These are phyloP conservation scores for Porites lobata DNA, from an alignment of 92 coral and sea anemone species.

Conservation along the genomic window DNA sequence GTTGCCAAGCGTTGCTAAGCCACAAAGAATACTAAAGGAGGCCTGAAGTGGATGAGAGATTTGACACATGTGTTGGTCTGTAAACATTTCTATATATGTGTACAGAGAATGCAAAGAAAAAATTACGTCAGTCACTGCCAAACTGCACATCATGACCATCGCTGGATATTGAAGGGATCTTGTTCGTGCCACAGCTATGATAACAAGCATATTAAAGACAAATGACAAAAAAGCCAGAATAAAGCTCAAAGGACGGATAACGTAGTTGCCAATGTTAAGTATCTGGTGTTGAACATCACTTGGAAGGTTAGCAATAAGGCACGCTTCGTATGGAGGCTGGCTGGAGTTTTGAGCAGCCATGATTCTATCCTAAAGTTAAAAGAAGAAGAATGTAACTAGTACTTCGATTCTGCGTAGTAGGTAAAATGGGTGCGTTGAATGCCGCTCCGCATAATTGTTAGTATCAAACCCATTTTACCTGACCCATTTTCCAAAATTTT, in stretches of 20 bases:
- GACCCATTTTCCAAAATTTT: too few relatives aligned
- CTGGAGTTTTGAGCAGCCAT: too few relatives aligned
- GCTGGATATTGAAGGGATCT: neutral
- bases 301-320: too few relatives aligned
- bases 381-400: too few relatives aligned
- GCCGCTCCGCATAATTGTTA: too few relatives aligned
- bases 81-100: neutral
- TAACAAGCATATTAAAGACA: neutral
- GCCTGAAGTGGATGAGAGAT: neutral
- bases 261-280: neutral
- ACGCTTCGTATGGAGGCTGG: too few relatives aligned
- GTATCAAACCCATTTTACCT: too few relatives aligned
- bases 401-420: too few relatives aligned
- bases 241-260: neutral
- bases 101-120: neutral
- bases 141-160: neutral
- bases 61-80: conserved; percentile 4
- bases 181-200: neutral
- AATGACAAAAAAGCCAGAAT: neutral
- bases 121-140: neutral
- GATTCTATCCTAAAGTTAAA: too few relatives aligned
- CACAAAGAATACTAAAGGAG: neutral
- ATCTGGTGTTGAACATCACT: too few relatives aligned
- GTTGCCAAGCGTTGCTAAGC: neutral
- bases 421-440: too few relatives aligned